Conservation (phyloP, 1,140 invertebrate species). For the Polypedilum pembai region DNA sequence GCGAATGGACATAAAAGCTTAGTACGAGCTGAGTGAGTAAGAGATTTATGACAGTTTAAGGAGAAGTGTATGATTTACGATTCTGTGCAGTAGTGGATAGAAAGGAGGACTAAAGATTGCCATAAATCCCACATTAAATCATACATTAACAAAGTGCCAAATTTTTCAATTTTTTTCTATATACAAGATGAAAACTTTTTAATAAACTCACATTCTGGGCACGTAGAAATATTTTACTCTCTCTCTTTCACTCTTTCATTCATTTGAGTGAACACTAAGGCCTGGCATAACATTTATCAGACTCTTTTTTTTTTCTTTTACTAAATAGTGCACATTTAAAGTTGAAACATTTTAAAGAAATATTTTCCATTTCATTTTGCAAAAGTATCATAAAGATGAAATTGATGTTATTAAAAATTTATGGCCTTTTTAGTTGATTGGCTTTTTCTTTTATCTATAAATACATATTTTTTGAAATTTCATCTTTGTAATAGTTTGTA, state of each 20-base stretch:
- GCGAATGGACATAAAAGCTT: constrained; percentile 4
- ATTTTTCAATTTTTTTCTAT: constrained; percentile 22
- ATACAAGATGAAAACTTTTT: constrained; percentile 3
- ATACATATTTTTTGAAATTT: too few species aligned
- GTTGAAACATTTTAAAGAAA: too few species aligned
- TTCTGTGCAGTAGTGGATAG: background rate
- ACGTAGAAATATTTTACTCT: constrained; percentile 9
- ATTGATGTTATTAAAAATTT: too few species aligned
- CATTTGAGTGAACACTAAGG: background rate
- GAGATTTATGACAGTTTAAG: constrained; percentile 25
- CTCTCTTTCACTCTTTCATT: too few species aligned
- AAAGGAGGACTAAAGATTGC: background rate
- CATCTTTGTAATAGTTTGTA: too few species aligned
- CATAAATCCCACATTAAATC: constrained; percentile 13
- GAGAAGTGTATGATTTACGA: background rate
- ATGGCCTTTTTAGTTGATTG: too few species aligned
- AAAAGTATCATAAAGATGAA: too few species aligned
- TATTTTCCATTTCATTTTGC: too few species aligned
- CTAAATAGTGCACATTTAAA: background rate
- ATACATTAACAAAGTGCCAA: constrained; percentile 27
- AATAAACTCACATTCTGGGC: background rate
- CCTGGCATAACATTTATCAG: background rate
- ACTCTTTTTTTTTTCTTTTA: background rate
- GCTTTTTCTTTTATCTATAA: too few species aligned
- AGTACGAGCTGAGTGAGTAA: background rate